Percentiles rank a stretch among this genome's conserved stretches.
phyloP scores from a whole-genome alignment of 1,140 invertebrate species.

The Drosophila teissieri region DNA sequence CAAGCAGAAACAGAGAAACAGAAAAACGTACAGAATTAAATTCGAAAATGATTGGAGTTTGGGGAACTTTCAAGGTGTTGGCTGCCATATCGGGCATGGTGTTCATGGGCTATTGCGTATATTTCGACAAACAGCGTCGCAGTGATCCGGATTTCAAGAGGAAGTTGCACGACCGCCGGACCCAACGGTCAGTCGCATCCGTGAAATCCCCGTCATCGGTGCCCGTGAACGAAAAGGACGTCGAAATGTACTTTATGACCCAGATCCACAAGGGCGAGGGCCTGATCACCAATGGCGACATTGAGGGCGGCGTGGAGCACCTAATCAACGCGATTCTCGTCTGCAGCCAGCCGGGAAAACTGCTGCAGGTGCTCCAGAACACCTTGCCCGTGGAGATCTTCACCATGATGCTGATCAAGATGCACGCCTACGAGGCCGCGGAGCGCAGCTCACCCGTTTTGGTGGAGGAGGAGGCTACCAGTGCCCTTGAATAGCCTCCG shows the following conservation, averaged over 20 bases:
- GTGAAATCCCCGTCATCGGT: slow-evolving; percentile 85
- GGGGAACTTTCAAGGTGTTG: slow-evolving; percentile 92
- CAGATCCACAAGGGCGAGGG: slow-evolving; percentile 95
- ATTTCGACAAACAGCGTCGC: slow-evolving; percentile 97
- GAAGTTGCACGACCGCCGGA: slow-evolving; percentile 84
- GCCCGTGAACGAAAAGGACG: slow-evolving; percentile 83
- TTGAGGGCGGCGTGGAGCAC: slow-evolving; percentile 96
- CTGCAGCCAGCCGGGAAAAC: slow-evolving; percentile 95
- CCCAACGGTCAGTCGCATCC: slow-evolving; percentile 15
- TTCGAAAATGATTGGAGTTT: slow-evolving; percentile 58
- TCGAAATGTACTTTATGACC: slow-evolving; percentile 86
- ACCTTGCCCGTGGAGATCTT: slow-evolving; percentile 96
- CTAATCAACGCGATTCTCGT: slow-evolving; percentile 96
- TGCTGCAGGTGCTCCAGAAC: slow-evolving; percentile 94
- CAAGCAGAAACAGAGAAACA: slow-evolving; percentile 1
- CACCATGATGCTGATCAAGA: slow-evolving; percentile 91
- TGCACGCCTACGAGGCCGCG: slow-evolving; percentile 85
- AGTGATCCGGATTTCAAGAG: slow-evolving; percentile 97
- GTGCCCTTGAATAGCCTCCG: slow-evolving; percentile 14
- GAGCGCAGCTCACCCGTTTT: neutral
- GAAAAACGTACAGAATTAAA: slow-evolving; percentile 2
- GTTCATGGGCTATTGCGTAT: slow-evolving; percentile 94
- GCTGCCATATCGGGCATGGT: slow-evolving; percentile 92
- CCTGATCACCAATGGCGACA: slow-evolving; percentile 91
- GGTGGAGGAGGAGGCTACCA: slow-evolving; percentile 6